Evolutionary conservation across 2,113 vertebrate species (phyloP).

Genomic region (Syngnathus scovelli): DNA sequence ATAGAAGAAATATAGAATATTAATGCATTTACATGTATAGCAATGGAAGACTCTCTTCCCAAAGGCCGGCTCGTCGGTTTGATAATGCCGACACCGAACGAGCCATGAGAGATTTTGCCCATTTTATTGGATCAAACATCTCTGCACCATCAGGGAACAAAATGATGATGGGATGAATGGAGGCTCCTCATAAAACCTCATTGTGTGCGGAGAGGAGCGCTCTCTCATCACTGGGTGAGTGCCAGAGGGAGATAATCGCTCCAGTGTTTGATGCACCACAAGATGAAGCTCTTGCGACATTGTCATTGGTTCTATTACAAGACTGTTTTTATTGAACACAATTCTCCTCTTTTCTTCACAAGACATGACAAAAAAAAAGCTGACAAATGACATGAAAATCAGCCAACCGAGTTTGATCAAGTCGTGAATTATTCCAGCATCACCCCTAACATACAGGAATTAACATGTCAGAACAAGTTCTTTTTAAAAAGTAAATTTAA

Average conservation of each 20-base stretch:
- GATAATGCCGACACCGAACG: background rate
- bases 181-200: conserved; percentile 42
- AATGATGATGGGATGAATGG: conserved; percentile 31
- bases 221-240: conserved; percentile 32
- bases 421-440: conserved; percentile 19
- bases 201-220: conserved; percentile 34
- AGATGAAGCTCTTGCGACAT: background rate
- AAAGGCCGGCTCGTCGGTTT: background rate
- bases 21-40: background rate
- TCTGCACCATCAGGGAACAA: conserved; percentile 6
- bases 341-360: background rate
- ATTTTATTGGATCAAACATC: conserved; percentile 15
- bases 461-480: background rate
- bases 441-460: background rate
- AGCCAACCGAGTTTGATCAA: conserved; percentile 43
- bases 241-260: background rate
- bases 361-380: background rate
- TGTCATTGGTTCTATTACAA: background rate
- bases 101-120: conserved; percentile 18
- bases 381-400: conserved; percentile 21
- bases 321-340: background rate
- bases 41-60: background rate
- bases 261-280: conserved; percentile 8
- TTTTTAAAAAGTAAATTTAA: background rate
- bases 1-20: background rate